Evolutionary conservation across 2,888 invertebrate genomes (phyloP), one percentile per base, ranked within the genome.

Genomic region (Acronicta alni): DNA sequence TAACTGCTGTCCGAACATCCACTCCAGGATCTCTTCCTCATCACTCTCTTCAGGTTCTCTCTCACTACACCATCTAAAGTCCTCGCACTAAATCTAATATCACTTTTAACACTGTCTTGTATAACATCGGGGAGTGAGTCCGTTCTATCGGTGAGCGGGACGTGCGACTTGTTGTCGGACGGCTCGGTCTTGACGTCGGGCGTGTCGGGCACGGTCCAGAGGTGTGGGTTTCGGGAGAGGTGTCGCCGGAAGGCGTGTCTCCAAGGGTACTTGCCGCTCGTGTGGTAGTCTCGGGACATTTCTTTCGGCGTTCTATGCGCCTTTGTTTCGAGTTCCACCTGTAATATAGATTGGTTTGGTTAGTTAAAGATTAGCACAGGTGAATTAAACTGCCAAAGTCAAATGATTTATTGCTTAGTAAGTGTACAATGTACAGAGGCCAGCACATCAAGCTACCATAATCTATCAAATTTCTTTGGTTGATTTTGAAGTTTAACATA

Each of bases 221-320:
- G 83, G 61, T 86, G 79, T 0, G 89, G 90, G 69, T 92, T 79
- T 7, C 77, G 74, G 15, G 83, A 63, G 37, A 93, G 85, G 56
- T 93, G 93, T 17, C 83, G 79, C 12, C 93, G 68, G 86, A 93
- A 93, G 2, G 91, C 89, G 72, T 90, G 89, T 63, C 92, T 75
- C 92, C 90, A 93, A 0, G 91, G 93, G 62, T 91, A 83, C 44
- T 89, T 90, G 49, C 92, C 92, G 76, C 89, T 87, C 20, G 89
- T 83, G 78, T 92, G 92, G 86, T 90, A 93, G 67, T 94, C 93
- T 39, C 88, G 81, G 1, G 83, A 83, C 77, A 92, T 84, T 65
- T 89, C 93, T 63, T 88, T 90, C 9, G 93, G 93, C 17, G 83
- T 89, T 62, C 92, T 85, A 67, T 92, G 90, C 16, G 86, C 86